Evolutionary conservation across 1,140 invertebrate genomes (phyloP), one percentile per base, ranked within the genome.

Genomic region (Microplitis mediator): DNA sequence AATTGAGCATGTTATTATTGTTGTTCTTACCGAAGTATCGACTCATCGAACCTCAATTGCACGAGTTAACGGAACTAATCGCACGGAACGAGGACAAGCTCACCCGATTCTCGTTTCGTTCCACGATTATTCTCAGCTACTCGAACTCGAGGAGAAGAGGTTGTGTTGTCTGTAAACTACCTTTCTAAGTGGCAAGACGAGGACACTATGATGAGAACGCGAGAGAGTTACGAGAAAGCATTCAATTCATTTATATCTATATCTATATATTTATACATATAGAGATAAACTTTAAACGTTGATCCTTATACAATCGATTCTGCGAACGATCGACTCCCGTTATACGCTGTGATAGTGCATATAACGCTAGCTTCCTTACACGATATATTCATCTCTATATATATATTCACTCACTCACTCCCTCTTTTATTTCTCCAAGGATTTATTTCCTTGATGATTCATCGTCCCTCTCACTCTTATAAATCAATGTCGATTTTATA

Each of bases 11-110:
- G 52, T 68, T 56, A 64, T 50, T 64, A 35, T 64, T 64, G 39
- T 64, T 64, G 39, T 64, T 64, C 14, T 64, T 35, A 4, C 35
- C 34, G n/a, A 50, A 50, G 62, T 50, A 64, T 64, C 39, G 62
- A 64, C 39, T 64, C 36, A 64, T 64, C 69, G 65, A 14, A 32
- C 51, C 54, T 54, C 62, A 62, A 58, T 71, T 68, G 56, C 63
- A 56, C 16, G 52, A 66, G 39, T 73, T 74, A 74, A 76, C 73
- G 76, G 71, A 74, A 72, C 75, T 78, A 79, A 78, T 81, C 74
- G 78, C 65, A 76, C 75, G 74, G 77, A 81, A 81, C 79, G 77
- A 73, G 74, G 73, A 79, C 77, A 76, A 79, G 74, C 67, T 45
- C 5, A 45, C 39, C 39, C 56, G 23, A 71, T 61, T 62, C 71